These are phyloP conservation scores for Tenthredo mesomela DNA, from an alignment of 2,888 invertebrate species.

Conservation along the genomic window DNA sequence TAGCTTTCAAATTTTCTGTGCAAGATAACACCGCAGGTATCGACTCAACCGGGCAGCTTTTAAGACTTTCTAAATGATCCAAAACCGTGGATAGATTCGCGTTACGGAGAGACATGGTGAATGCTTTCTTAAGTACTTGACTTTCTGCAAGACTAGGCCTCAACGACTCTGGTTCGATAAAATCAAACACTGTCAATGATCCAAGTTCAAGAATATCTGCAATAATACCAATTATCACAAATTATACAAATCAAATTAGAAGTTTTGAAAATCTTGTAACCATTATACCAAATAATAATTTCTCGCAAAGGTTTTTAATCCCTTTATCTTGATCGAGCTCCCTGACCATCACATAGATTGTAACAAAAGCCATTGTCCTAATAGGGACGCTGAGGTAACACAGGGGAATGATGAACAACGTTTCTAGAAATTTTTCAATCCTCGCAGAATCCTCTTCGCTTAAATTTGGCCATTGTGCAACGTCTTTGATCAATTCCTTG, in stretches of 20 bases:
- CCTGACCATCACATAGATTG: slow-evolving; percentile 63
- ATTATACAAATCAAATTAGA: neutral
- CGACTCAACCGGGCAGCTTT: slow-evolving; percentile 52
- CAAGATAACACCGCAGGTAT: slow-evolving; percentile 64
- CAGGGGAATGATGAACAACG: slow-evolving; percentile 65
- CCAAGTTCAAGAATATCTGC: slow-evolving; percentile 65
- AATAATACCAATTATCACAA: slow-evolving; percentile 24
- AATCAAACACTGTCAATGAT: slow-evolving; percentile 64
- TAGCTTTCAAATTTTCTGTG: slow-evolving; percentile 64
- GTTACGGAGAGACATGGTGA: slow-evolving; percentile 65
- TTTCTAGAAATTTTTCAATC: slow-evolving; percentile 58
- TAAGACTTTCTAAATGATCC: slow-evolving; percentile 59
- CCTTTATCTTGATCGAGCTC: slow-evolving; percentile 58
- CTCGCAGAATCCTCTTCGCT: slow-evolving; percentile 50
- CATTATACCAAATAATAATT: slow-evolving; percentile 66
- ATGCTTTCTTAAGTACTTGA: slow-evolving; percentile 59
- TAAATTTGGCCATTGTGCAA: slow-evolving; percentile 61
- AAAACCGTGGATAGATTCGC: slow-evolving; percentile 58
- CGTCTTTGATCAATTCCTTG: neutral
- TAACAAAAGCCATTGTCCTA: slow-evolving; percentile 64
- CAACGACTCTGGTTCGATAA: slow-evolving; percentile 61
- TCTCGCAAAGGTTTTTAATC: slow-evolving; percentile 58
- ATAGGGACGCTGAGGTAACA: slow-evolving; percentile 60
- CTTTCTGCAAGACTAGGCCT: slow-evolving; percentile 60
- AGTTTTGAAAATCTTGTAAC: neutral